Base-by-base conservation (phyloP, 2,797 vertebrate genomes). In the Crenuchus spilurus region DNA sequence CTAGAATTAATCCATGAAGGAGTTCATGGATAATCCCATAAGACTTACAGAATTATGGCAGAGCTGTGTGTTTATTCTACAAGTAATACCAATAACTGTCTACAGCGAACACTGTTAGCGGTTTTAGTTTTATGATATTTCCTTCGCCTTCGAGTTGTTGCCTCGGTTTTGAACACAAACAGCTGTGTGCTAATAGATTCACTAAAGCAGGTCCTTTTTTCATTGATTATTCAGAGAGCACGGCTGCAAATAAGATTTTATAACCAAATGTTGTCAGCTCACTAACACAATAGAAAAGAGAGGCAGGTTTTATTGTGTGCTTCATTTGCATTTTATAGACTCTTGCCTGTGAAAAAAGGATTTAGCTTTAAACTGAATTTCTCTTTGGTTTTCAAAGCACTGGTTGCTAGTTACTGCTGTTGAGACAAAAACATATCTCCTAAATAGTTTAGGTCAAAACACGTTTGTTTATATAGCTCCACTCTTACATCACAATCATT, bases 291-390 rank as follows among this genome's bases (percentile, higher is more conserved):
- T 52, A 30, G 31, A 24, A 31, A 33, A 42, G 49, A 70, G 18
- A 62, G 49, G 11, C 14, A 35, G 28, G 48, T 62, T 77, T 72
- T 61, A 62, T 55, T 46, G 31, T 26, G 7, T 64, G 37, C 62
- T 71, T 70, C 48, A 69, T 62, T 62, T 44, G 37, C 66, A 30
- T 77, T 77, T 80, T 68, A 62, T 62, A 31, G 63, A 35, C 49
- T 11, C 10, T 24, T 11, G 26, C 42, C 10, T 64, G 58, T 72
- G 48, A 72, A 37, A 37, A 4, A n/a, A n/a, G n/a, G n/a, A n/a
- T n/a, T n/a, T n/a, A n/a, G n/a, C n/a, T n/a, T n/a, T n/a, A n/a
- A n/a, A n/a, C n/a, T n/a, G n/a, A n/a, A n/a, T n/a, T n/a, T n/a
- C n/a, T n/a, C n/a, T n/a, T n/a, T n/a, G n/a, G n/a, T n/a, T n/a